A percentile compares a stretch with the other conserved stretches of the same genome.
Conservation (phyloP, 1,140 invertebrate genomes). For the Rhopalosiphum maidis region DNA sequence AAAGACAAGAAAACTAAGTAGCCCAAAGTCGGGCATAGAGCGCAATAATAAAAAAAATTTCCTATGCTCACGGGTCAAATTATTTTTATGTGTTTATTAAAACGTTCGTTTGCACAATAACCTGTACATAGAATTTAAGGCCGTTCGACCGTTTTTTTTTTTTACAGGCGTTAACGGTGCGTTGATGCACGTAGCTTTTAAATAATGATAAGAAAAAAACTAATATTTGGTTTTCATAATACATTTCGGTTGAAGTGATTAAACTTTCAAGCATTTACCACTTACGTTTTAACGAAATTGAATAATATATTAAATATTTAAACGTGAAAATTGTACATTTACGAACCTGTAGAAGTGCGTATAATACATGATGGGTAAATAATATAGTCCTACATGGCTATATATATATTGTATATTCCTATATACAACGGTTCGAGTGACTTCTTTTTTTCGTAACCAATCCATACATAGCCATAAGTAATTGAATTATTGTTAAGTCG, state of each 20-base stretch:
- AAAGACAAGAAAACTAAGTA: too few species aligned
- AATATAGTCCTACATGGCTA: too few species aligned
- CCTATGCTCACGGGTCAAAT: not conserved
- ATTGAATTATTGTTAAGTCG: not conserved
- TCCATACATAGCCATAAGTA: not conserved
- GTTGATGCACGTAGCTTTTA: not conserved
- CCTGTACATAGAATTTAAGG: not conserved
- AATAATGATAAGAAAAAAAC: not conserved
- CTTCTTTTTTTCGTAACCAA: not conserved
- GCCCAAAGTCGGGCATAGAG: too few species aligned
- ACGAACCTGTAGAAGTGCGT: not conserved
- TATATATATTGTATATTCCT: not conserved
- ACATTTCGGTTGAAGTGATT: constrained; percentile 40
- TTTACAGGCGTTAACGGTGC: not conserved
- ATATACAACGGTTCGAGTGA: not conserved
- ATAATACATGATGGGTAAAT: not conserved
- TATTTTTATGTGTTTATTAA: not conserved
- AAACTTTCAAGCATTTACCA: not conserved
- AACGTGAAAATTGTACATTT: not conserved
- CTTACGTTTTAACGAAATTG: constrained; percentile 20
- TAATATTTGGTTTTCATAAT: constrained; percentile 26
- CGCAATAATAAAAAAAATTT: too few species aligned
- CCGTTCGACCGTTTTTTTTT: not conserved
- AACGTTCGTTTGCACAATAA: not conserved
- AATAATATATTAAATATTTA: constrained; percentile 7